Evolutionary conservation across 2,888 invertebrate genomes (phyloP).

Genomic region (Erynnis tages): DNA sequence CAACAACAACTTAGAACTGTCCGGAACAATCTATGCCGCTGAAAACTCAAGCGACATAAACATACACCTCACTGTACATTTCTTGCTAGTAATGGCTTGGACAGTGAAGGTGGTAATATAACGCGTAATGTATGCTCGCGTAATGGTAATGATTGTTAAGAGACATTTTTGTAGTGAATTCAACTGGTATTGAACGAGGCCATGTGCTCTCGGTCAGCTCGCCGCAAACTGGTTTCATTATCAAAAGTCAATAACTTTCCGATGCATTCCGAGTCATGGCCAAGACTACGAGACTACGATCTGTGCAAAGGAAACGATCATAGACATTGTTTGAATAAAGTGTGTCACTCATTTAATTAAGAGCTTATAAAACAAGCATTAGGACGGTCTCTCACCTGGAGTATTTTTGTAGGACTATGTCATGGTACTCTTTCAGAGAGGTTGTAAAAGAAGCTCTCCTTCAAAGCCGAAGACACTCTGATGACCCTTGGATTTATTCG

Average conservation of each 20-base stretch:
- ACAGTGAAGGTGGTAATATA: conserved; percentile 35
- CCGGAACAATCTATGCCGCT: conserved; percentile 33
- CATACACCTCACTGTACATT: conserved; percentile 45
- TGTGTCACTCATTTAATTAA: background rate
- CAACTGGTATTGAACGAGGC: conserved; percentile 73
- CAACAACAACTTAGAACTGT: conserved; percentile 36
- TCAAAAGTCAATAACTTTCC: conserved; percentile 81
- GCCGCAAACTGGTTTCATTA: conserved; percentile 79
- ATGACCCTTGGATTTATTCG: no score
- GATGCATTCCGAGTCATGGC: conserved; percentile 77
- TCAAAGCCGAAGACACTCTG: no score
- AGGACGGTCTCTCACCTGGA: no score
- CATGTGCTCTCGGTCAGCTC: conserved; percentile 72
- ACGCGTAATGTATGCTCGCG: conserved; percentile 50
- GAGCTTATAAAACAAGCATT: no score
- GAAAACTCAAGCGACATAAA: conserved; percentile 34
- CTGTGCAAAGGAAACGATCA: conserved; percentile 52
- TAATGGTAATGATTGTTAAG: conserved; percentile 40
- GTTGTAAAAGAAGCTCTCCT: no score
- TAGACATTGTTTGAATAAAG: no score
- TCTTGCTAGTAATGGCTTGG: conserved; percentile 37
- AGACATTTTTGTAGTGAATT: conserved; percentile 45
- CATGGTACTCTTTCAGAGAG: no score
- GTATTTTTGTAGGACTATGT: no score
- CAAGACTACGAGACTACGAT: conserved; percentile 42